These are phyloP conservation scores for Synchiropus splendidus DNA, from an alignment of 2,113 vertebrate genomes.

Conservation along the genomic window DNA sequence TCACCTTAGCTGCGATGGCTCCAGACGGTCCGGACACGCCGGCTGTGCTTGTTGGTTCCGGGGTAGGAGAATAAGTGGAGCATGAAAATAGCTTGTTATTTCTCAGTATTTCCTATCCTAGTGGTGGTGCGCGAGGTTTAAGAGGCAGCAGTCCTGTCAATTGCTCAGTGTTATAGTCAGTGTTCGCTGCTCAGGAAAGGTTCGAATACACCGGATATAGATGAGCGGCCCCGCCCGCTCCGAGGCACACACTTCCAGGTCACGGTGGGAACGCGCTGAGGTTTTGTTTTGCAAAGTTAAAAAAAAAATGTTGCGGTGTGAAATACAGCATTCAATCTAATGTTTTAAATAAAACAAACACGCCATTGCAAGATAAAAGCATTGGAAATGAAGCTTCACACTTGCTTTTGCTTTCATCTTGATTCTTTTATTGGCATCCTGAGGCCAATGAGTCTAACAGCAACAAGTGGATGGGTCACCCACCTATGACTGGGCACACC, in stretches of 20 bases:
- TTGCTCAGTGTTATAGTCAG: constrained; percentile 38
- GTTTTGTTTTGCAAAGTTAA: not conserved
- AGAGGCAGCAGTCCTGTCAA: constrained; percentile 29
- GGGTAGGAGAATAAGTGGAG: not conserved
- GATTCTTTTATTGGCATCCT: too few relatives aligned
- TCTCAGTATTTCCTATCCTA: constrained; percentile 13
- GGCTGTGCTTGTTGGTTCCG: not conserved
- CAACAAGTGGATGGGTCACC: too few relatives aligned
- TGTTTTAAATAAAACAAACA: too few relatives aligned
- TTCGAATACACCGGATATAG: constrained; percentile 48
- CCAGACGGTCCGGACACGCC: constrained; percentile 4
- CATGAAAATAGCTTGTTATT: not conserved
- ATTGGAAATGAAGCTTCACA: too few relatives aligned
- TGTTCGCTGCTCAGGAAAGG: constrained; percentile 40
- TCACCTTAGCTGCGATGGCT: constrained; percentile 31
- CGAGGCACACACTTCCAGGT: constrained; percentile 44
- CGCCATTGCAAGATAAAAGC: too few relatives aligned
- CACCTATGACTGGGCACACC: too few relatives aligned
- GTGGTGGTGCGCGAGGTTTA: constrained; percentile 24
- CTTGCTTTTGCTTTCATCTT: too few relatives aligned
- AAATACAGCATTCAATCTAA: too few relatives aligned
- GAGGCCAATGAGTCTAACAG: too few relatives aligned
- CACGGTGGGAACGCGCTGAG: constrained; percentile 7
- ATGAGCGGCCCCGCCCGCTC: constrained; percentile 60
- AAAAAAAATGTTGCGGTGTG: too few relatives aligned